Evolutionary conservation across 2,797 vertebrate genomes (phyloP), one percentile per base, ranked within the genome.

Genomic region (Crotalus adamanteus): DNA sequence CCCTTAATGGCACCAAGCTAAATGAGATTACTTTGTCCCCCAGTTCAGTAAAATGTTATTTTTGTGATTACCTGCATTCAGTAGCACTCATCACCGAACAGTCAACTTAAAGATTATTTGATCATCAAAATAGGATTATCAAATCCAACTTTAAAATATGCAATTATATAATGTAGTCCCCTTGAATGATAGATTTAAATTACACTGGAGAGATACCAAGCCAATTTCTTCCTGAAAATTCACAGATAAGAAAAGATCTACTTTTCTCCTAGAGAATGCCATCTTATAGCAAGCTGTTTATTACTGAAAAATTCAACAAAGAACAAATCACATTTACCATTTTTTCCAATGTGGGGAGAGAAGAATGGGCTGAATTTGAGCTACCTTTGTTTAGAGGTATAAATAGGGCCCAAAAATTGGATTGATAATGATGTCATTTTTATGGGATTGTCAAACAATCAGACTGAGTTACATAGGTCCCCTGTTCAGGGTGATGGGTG

Each of bases 1-100:
- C 9, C 28, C 55, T 90, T 95, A 94, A 94, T 96, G 92, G 92
- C 91, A 94, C 91, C 69, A 96, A 94, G 88, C 85, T 78, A 95
- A 93, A 47, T 89, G 25, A 91, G 47, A 87, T 16, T n/a, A 60
- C 18, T 61, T 86, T 61, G 55, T 55, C 22, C 12, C 37, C 63
- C 85, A 6, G 16, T 20, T 6, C 7, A 42, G 65, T 73, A 37
- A 94, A 92, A 83, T 55, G 55, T 53, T 53, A 65, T 78, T 60
- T 56, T 37, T 42, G 88, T 28, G 31, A 61, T 90, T 86, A 28
- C 47, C 6, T 5, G 57, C 20, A 63, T 85, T 85, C 69, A 89
- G 47, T 25, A 61, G 91, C 47, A 28, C 69, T 18, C 56, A 85
- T 28, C 47, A 87, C 4, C 25, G 3, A 89, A 53, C 5, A 9